Conservation (phyloP, 2,113 vertebrate genomes). For the Monarcha castaneiventris region DNA sequence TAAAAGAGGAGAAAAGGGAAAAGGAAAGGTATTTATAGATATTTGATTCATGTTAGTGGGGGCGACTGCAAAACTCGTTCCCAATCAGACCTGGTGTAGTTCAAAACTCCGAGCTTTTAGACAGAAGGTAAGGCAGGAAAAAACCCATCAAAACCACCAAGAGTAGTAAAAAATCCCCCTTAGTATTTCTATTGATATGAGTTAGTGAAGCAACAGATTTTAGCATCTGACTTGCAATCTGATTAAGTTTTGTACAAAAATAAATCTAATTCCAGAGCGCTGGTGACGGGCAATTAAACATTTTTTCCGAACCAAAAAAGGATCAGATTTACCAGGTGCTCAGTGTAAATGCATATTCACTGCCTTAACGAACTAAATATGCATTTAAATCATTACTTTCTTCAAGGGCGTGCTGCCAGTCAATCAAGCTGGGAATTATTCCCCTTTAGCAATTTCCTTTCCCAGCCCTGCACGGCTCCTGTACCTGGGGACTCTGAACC, state of each 20-base stretch:
- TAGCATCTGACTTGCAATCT: background rate
- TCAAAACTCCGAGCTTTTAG: background rate
- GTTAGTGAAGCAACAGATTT: background rate
- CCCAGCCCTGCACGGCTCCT: background rate
- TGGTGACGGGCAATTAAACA: background rate
- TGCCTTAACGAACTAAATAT: background rate
- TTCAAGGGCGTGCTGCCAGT: background rate
- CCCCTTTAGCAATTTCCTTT: background rate
- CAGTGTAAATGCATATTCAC: background rate
- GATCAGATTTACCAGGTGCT: background rate
- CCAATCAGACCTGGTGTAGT: background rate
- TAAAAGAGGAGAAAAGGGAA: background rate
- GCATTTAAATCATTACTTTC: background rate
- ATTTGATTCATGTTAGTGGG: background rate
- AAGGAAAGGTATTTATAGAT: background rate
- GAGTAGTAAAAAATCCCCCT: background rate
- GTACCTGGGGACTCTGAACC: background rate
- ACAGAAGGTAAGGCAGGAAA: background rate
- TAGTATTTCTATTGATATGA: background rate
- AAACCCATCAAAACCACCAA: accelerated
- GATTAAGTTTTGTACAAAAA: background rate
- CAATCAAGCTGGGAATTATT: slow-evolving; percentile 1
- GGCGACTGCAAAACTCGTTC: background rate
- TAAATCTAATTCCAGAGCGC: background rate
- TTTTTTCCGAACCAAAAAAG: background rate